phyloP scores from a whole-genome alignment of 2,113 vertebrate genomes.

The Marcusenius ussheri region DNA sequence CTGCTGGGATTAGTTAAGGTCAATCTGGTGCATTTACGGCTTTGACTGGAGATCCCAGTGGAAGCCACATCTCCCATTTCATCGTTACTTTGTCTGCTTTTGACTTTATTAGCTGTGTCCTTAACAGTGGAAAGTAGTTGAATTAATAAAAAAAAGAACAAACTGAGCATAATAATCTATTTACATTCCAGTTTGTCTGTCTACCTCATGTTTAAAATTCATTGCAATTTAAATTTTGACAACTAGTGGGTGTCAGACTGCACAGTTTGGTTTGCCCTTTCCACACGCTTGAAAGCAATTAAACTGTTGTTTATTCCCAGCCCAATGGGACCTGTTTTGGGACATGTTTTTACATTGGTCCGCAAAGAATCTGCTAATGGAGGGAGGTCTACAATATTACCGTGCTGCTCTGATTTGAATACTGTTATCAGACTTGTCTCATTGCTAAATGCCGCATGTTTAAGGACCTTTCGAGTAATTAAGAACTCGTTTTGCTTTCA shows the following conservation, averaged over 20 bases:
- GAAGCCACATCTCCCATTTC: not conserved
- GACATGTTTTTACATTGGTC: not conserved
- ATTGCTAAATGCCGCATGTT: not conserved
- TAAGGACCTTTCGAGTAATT: slow-evolving; percentile 7
- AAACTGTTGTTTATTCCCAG: not conserved
- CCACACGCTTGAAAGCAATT: not conserved
- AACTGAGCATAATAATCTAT: not conserved
- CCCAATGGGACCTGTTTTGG: not conserved
- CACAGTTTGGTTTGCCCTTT: not conserved
- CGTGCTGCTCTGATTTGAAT: not conserved
- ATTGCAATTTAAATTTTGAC: not conserved
- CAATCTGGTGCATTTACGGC: not conserved
- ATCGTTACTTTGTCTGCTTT: not conserved
- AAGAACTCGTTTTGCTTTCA: slow-evolving; percentile 8
- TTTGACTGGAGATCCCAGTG: not conserved
- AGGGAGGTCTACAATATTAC: not conserved
- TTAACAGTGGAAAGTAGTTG: not conserved
- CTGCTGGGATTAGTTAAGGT: slow-evolving; percentile 1
- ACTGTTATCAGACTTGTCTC: not conserved
- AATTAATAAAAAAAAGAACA: not conserved
- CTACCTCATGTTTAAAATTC: not conserved
- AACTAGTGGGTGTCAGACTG: not conserved
- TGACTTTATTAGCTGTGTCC: not conserved
- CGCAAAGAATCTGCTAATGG: not conserved
- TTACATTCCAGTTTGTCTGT: not conserved